A percentile compares a stretch with the other conserved stretches of the same genome.
phyloP scores from a whole-genome alignment of 2,113 vertebrate species.

The Balaenoptera acutorostrata region DNA sequence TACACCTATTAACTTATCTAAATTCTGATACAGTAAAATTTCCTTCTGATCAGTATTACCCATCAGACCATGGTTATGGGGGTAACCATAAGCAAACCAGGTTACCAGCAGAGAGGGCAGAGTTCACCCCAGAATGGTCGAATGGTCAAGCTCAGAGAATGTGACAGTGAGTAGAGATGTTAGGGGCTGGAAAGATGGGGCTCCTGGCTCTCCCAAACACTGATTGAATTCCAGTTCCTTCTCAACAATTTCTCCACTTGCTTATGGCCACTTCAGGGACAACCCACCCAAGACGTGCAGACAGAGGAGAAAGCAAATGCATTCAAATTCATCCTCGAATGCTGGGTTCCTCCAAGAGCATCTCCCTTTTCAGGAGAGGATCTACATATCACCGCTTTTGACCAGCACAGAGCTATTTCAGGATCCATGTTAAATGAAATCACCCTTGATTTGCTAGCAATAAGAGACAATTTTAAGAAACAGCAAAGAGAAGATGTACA shows the following conservation, averaged over 20 bases:
- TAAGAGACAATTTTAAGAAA: not conserved
- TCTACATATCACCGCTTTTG: not conserved
- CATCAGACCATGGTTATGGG: not conserved
- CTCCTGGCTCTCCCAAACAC: not conserved
- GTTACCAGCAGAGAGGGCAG: not conserved
- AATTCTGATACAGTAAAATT: not conserved
- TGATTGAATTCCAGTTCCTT: not conserved
- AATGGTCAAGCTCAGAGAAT: not conserved
- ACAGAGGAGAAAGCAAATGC: not conserved
- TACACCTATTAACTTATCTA: not conserved
- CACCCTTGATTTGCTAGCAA: not conserved
- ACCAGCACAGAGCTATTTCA: not conserved
- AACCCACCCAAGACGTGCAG: accelerated
- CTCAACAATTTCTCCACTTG: not conserved
- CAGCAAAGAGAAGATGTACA: not conserved
- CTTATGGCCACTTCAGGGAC: not conserved
- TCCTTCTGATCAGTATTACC: not conserved
- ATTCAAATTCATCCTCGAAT: not conserved
- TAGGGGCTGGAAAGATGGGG: not conserved
- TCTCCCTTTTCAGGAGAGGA: not conserved
- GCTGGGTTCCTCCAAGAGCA: not conserved
- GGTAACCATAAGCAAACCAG: not conserved
- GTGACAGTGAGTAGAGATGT: not conserved
- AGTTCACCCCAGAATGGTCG: not conserved
- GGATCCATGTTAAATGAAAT: not conserved